A percentile compares a stretch with the other conserved stretches of the same genome.
Evolutionary conservation across 2,797 vertebrate genomes (phyloP).

Genomic region (Margarornis squamiger): DNA sequence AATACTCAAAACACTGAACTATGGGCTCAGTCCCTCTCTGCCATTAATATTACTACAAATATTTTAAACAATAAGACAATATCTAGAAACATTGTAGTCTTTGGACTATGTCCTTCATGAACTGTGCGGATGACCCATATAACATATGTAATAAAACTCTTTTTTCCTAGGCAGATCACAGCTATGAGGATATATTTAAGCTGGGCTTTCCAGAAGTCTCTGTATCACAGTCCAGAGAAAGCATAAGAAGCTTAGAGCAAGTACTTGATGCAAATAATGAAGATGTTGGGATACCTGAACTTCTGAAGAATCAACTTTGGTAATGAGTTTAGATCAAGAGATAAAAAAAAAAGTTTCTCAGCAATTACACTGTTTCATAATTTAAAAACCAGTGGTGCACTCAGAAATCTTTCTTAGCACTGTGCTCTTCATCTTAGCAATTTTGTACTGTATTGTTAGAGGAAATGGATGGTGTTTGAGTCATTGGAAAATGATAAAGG

Average conservation of each 20-base stretch:
- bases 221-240: slow-evolving; percentile 39
- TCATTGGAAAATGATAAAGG: neutral
- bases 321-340: slow-evolving; percentile 22
- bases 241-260: slow-evolving; percentile 49
- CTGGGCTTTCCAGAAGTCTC: slow-evolving; percentile 69
- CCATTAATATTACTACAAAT: neutral
- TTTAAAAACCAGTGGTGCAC: neutral
- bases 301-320: slow-evolving; percentile 43
- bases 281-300: slow-evolving; percentile 15
- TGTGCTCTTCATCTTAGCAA: neutral
- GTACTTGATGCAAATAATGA: slow-evolving; percentile 41
- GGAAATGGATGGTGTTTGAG: neutral
- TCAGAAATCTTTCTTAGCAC: neutral
- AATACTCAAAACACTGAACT: neutral
- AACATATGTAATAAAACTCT: neutral
- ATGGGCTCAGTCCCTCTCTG: neutral
- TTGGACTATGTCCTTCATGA: neutral
- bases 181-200: slow-evolving; percentile 65
- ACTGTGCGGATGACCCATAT: neutral
- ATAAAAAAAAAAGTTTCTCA: neutral
- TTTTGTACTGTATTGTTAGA: neutral
- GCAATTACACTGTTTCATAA: neutral
- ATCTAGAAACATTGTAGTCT: neutral
- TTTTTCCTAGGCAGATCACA: slow-evolving; percentile 56
- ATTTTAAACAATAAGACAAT: neutral